These are phyloP conservation scores for Pollachius pollachius DNA, from an alignment of 2,113 vertebrate genomes.

Conservation along the genomic window DNA sequence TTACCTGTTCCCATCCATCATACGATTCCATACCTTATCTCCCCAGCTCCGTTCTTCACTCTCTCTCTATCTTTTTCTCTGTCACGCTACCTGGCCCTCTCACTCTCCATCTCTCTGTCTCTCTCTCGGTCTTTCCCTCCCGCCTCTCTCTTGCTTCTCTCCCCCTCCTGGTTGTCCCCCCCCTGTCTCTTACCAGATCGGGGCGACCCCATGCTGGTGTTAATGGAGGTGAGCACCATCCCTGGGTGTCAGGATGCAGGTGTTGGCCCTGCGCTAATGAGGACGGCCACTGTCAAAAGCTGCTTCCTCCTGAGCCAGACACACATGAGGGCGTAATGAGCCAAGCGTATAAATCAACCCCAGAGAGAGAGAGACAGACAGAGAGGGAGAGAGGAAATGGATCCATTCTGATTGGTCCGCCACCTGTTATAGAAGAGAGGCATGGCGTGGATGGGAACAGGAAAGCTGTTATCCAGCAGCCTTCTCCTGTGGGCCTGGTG, in stretches of 20 bases:
- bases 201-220: slow-evolving; percentile 68
- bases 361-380: slow-evolving; percentile 22
- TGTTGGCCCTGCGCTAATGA: slow-evolving; percentile 69
- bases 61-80: too few relatives aligned
- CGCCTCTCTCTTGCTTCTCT: background rate
- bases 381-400: slow-evolving; percentile 27
- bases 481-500: background rate
- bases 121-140: too few relatives aligned
- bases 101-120: too few relatives aligned
- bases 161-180: slow-evolving; percentile 14
- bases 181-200: slow-evolving; percentile 66
- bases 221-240: slow-evolving; percentile 74
- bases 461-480: background rate
- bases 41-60: slow-evolving; percentile 38
- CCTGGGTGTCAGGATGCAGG: slow-evolving; percentile 69
- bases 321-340: slow-evolving; percentile 62
- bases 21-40: background rate
- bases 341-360: slow-evolving; percentile 48
- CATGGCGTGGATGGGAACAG: slow-evolving; percentile 18
- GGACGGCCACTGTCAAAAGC: slow-evolving; percentile 64
- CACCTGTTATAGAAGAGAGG: slow-evolving; percentile 53
- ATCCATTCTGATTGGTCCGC: slow-evolving; percentile 40
- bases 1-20: too few relatives aligned
- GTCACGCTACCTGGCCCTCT: too few relatives aligned
- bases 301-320: slow-evolving; percentile 52